Percentiles rank a stretch among this genome's conserved stretches.
Evolutionary conservation across 2,888 invertebrate species (phyloP).

Genomic region (Cyrtodaria siliqua): DNA sequence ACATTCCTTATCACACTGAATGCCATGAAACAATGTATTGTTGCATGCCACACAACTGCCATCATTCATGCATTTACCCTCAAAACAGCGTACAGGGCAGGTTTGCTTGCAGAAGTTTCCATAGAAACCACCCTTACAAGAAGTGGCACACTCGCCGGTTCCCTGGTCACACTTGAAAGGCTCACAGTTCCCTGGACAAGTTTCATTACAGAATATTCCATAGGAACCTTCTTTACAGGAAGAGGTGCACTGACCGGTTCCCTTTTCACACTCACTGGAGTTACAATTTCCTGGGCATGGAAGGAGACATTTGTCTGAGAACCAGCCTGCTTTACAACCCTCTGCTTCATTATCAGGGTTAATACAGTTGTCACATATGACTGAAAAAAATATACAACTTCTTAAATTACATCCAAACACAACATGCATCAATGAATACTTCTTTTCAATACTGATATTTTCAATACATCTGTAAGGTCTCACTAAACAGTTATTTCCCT

Average conservation of each 20-base stretch:
- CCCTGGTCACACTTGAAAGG: not conserved
- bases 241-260: not conserved
- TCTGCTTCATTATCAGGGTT: slow-evolving; percentile 7
- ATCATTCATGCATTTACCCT: not conserved
- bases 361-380: not conserved
- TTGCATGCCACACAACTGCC: not conserved
- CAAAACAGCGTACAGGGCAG: not conserved
- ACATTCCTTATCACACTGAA: not conserved
- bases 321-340: slow-evolving; percentile 29
- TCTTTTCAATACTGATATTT: too few species aligned
- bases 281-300: slow-evolving; percentile 21
- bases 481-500: too few species aligned
- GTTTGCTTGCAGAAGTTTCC: not conserved
- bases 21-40: not conserved
- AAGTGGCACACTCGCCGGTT: not conserved
- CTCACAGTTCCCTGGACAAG: not conserved
- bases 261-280: not conserved
- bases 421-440: too few species aligned
- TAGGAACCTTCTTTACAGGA: not conserved
- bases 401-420: too few species aligned
- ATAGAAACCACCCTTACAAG: not conserved
- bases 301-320: slow-evolving; percentile 18
- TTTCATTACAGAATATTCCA: not conserved
- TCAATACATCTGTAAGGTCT: too few species aligned
- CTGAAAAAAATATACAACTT: too few species aligned